A percentile compares a stretch with the other conserved stretches of the same genome.
Conservation (phyloP, 2,888 invertebrate genomes). For the Prosapia bicincta region DNA sequence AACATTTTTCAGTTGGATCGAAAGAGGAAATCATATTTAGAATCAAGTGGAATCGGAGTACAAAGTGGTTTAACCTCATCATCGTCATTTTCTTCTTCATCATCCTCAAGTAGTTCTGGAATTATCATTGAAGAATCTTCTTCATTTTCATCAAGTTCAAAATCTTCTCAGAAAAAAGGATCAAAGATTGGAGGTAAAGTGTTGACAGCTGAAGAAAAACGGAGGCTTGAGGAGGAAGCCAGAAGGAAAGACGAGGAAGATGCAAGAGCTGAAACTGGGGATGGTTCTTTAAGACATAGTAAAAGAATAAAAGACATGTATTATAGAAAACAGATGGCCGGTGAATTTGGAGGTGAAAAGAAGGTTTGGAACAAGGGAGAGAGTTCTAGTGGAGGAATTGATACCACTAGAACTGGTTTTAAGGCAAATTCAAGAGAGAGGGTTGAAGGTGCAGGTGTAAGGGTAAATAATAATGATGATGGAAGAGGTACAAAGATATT, state of each 20-base stretch:
- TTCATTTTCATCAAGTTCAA: slow-evolving; percentile 22
- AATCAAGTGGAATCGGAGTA: slow-evolving; percentile 30
- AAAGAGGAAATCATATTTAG: slow-evolving; percentile 38
- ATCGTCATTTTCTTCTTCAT: slow-evolving; percentile 13
- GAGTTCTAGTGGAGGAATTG: slow-evolving; percentile 10
- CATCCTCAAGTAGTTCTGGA: slow-evolving; percentile 5
- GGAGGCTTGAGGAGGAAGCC: slow-evolving; percentile 38
- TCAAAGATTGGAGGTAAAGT: slow-evolving; percentile 11
- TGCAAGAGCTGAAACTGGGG: slow-evolving; percentile 32
- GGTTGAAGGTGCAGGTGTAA: slow-evolving; percentile 3
- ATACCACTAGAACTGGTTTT: slow-evolving; percentile 4
- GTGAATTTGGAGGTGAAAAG: background rate
- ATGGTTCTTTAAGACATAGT: slow-evolving; percentile 32
- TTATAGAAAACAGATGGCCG: background rate
- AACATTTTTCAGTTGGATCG: slow-evolving; percentile 32
- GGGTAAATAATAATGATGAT: background rate
- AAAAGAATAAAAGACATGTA: slow-evolving; percentile 26
- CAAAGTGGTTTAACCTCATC: slow-evolving; percentile 30
- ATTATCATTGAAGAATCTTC: slow-evolving; percentile 13
- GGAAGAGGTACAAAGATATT: slow-evolving; percentile 20
- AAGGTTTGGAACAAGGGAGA: background rate
- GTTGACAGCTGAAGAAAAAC: slow-evolving; percentile 46
- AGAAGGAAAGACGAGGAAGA: slow-evolving; percentile 34
- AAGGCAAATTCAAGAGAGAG: background rate
- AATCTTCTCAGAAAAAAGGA: background rate